phyloP scores from a whole-genome alignment of 2,113 vertebrate species.

The Gadus chalcogrammus region DNA sequence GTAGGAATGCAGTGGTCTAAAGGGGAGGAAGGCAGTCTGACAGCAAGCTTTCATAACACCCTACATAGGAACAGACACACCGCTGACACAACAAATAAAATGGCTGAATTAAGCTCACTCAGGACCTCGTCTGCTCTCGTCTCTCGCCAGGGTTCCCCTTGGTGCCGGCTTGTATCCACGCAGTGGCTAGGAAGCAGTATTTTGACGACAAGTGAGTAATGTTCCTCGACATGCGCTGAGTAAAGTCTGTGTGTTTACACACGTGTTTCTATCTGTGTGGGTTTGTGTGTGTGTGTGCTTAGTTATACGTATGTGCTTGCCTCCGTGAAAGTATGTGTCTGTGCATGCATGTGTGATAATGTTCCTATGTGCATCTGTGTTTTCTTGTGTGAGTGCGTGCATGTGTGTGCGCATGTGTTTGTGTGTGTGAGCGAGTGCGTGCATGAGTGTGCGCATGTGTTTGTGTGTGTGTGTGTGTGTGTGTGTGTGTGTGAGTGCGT shows the following conservation, averaged over 20 bases:
- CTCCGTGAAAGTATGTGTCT: slow-evolving; percentile 26
- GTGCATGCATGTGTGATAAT: slow-evolving; percentile 30
- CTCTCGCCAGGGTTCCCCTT: slow-evolving; percentile 84
- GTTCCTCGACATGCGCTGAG: slow-evolving; percentile 42
- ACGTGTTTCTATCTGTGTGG: slow-evolving; percentile 32
- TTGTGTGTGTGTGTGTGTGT: slow-evolving; percentile 32
- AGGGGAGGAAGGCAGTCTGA: too few species aligned
- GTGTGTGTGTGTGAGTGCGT: slow-evolving; percentile 22
- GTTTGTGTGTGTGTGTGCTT: slow-evolving; percentile 18
- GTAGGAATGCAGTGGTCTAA: too few species aligned
- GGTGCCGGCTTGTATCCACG: slow-evolving; percentile 89
- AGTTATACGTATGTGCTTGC: slow-evolving; percentile 14
- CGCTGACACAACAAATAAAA: slow-evolving; percentile 1
- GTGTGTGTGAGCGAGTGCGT: neutral
- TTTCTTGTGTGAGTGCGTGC: slow-evolving; percentile 3
- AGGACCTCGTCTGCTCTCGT: slow-evolving; percentile 41
- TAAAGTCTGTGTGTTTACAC: slow-evolving; percentile 50
- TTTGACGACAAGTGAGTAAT: slow-evolving; percentile 96
- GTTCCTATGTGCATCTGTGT: neutral
- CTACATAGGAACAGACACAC: too few species aligned
- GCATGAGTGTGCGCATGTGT: slow-evolving; percentile 18
- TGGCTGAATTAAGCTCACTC: slow-evolving; percentile 21
- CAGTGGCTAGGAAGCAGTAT: slow-evolving; percentile 87
- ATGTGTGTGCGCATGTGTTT: neutral
- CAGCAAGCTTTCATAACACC: too few species aligned